Evolutionary conservation across 2,888 invertebrate species (phyloP), one percentile per base, ranked within the genome.

Genomic region (Allolobophora icterica): DNA sequence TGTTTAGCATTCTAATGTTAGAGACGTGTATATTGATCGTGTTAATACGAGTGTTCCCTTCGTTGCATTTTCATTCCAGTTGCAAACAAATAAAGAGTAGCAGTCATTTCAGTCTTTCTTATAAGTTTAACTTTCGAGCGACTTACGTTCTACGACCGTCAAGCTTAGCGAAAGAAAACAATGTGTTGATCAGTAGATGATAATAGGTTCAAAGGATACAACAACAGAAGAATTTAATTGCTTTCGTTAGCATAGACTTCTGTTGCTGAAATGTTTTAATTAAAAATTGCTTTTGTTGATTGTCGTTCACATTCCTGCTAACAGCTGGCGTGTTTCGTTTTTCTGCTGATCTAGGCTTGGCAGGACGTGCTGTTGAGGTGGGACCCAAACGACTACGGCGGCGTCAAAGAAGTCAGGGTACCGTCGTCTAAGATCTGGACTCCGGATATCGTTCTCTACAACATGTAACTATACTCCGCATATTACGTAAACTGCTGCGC

Each of bases 361-460:
- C 90, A 90, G 30, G 94, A 94, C 90, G 92, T 92, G 24, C 91
- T 93, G 42, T 90, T 94, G 58, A 87, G 87, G 87, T 94, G 94
- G 94, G 89, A 94, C 89, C 92, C 93, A 15, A 90, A 90, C 11
- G 93, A 94, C 42, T 94, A 92, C 89, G 93, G 94, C 13, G 92
- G 93, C 19, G 92, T 94, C 35, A 91, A 92, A n/a, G 91, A 93
- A 0, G 93, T 94, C 35, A 89, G 94, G 52, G 91, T 94, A 11
- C 94, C 94, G 6, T 92, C 92, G 30, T 91, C 92, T 11, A 91
- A 93, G 24, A 94, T 94, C 30, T 94, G 94, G 94, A 93, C 93
- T 33, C 94, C 94, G 11, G 94, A 94, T 89, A 93, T 94, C 89
- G 94, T 94, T 35, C 92, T 94, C 8, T 93, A 94, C 89, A 94